Evolutionary conservation across 2,888 invertebrate species (phyloP), one percentile per base, ranked within the genome.

Genomic region (Tigriopus californicus): DNA sequence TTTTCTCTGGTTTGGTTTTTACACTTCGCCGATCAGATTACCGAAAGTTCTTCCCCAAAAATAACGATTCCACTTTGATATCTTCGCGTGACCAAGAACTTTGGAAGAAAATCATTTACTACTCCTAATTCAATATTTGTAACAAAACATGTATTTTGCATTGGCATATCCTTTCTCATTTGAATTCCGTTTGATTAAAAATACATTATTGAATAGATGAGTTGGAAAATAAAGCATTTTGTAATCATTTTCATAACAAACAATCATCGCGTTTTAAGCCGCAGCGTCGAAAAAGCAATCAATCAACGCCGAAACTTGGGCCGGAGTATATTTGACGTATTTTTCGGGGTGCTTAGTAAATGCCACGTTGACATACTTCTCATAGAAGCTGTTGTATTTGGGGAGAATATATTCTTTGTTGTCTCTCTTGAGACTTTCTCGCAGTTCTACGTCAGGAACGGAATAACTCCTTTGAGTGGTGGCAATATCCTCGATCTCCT

Each of bases 341-440:
- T 95, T 95, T 62, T 87, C 86, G 0, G 82, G 82, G 75, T 92
- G 90, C 73, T 92, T 94, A 22, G 90, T 85, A 72, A 95, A 95
- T 60, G 83, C 80, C 51, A 85, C 76, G 47, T 76, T 71, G 1
- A 81, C 78, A 72, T 80, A 80, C 75, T 76, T 77, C 67, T 83
- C 81, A 72, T 81, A 81, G 72, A 91, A 87, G 57, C 80, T 76
- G 67, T 80, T 78, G 74, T 95, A 95, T 66, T 81, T 80, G 2
- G 91, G 91, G 65, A 91, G 75, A 62, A 95, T 78, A 62, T 84
- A 81, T 67, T 88, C 85, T 69, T 86, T 86, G 73, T 92, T 88
- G 72, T 89, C 92, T 13, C 85, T 76, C 69, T 90, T 90, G 53
- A 95, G 78, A 61, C 82, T 80, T 70, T 89, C 86, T 48, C 94